These are phyloP conservation scores for Dicaeum eximium DNA, from an alignment of 2,113 vertebrate genomes.

Conservation along the genomic window DNA sequence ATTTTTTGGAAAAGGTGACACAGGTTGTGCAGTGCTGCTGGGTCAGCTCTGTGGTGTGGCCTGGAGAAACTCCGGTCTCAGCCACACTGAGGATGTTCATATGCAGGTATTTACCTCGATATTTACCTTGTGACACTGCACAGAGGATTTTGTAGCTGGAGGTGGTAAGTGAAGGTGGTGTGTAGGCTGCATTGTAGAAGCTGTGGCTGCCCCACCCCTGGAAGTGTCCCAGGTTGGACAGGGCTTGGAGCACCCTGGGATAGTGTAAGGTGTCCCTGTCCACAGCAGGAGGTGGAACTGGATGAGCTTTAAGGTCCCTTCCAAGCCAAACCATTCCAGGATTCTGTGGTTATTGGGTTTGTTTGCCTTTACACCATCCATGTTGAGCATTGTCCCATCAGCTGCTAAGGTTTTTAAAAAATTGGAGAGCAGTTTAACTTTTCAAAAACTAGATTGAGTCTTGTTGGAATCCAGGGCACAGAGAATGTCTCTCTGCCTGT, in stretches of 20 bases:
- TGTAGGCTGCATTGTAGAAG: not conserved
- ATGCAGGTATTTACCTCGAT: not conserved
- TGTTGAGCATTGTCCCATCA: not conserved
- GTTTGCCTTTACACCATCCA: not conserved
- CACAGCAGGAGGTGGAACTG: not conserved
- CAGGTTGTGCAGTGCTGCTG: rapidly evolving
- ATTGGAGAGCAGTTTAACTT: not conserved
- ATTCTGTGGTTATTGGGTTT: not conserved
- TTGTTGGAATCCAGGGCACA: too few relatives aligned
- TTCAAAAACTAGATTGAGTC: rapidly evolving
- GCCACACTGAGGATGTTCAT: not conserved
- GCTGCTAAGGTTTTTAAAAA: not conserved
- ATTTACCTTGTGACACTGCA: not conserved
- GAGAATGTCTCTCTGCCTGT: too few relatives aligned
- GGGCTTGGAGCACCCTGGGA: not conserved
- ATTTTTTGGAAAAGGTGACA: not conserved
- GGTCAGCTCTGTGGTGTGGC: not conserved
- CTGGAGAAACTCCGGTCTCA: rapidly evolving
- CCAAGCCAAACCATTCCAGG: not conserved
- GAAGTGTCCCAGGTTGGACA: not conserved
- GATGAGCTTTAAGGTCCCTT: not conserved
- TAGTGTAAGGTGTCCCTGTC: not conserved
- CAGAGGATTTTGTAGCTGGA: not conserved
- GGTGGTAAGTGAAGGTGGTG: not conserved
- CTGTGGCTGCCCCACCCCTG: not conserved